Conservation (phyloP, 2,888 invertebrate species). For the Lampropteryx suffumata region DNA sequence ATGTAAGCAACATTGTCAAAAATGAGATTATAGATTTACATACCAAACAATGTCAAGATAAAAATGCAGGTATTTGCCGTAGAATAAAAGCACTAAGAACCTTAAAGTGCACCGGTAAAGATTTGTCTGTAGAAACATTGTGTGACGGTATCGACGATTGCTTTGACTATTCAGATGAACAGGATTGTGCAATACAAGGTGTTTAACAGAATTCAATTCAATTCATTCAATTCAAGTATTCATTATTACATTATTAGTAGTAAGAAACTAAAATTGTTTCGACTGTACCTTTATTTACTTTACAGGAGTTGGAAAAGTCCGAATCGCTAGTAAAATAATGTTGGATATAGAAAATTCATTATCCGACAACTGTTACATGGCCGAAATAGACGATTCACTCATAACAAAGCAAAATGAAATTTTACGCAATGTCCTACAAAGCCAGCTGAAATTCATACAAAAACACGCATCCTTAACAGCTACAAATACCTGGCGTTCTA, state of each 20-base stretch:
- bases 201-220: background rate
- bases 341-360: constrained; percentile 43
- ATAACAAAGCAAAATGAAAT: constrained; percentile 44
- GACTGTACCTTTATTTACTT: constrained; percentile 21
- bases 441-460: constrained; percentile 49
- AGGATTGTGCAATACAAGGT: constrained; percentile 53
- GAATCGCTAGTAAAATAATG: constrained; percentile 44
- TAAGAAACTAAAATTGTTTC: too few species aligned
- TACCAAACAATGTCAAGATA: constrained; percentile 33
- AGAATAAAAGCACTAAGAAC: constrained; percentile 49
- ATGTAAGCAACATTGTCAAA: background rate
- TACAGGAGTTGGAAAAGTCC: constrained; percentile 51
- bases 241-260: too few species aligned
- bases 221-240: too few species aligned
- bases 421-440: constrained; percentile 45
- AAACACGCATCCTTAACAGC: constrained; percentile 31
- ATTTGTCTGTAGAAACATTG: constrained; percentile 48
- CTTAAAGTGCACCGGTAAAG: constrained; percentile 47
- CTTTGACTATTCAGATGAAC: constrained; percentile 57
- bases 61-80: constrained; percentile 44
- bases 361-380: constrained; percentile 44
- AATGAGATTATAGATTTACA: too few species aligned
- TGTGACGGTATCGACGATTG: constrained; percentile 62
- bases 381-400: constrained; percentile 32
- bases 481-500: background rate